Evolutionary conservation across 2,888 invertebrate species (phyloP).

Genomic region (Panorpa germanica): DNA sequence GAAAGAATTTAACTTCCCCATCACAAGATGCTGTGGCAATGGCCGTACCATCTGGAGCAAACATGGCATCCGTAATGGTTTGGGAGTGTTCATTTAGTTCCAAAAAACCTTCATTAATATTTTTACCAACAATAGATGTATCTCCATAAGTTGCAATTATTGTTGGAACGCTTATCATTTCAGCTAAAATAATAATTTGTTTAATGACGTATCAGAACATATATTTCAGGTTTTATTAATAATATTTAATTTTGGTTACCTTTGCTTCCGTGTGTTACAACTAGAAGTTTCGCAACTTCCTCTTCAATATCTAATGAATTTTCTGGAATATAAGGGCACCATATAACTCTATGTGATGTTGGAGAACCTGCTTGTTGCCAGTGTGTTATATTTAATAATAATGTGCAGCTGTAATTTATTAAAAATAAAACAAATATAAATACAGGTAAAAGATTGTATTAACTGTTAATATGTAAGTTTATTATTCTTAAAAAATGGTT

Average conservation of each 20-base stretch:
- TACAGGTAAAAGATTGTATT: too few species aligned
- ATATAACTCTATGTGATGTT: slow-evolving; percentile 55
- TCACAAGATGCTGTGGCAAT: slow-evolving; percentile 78
- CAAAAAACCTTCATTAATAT: slow-evolving; percentile 20
- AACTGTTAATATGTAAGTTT: too few species aligned
- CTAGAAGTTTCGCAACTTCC: slow-evolving; percentile 55
- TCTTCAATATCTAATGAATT: slow-evolving; percentile 34
- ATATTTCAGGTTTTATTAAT: background rate
- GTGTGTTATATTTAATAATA: slow-evolving; percentile 37
- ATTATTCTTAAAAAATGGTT: too few species aligned
- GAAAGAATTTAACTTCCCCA: slow-evolving; percentile 85
- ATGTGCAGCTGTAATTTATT: slow-evolving; percentile 26
- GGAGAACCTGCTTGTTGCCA: slow-evolving; percentile 20
- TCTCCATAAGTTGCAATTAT: background rate
- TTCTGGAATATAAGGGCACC: slow-evolving; percentile 83
- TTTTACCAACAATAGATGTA: slow-evolving; percentile 7
- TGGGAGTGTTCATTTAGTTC: slow-evolving; percentile 30
- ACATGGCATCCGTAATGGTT: slow-evolving; percentile 65
- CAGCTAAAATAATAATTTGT: too few species aligned
- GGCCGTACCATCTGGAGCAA: slow-evolving; percentile 89
- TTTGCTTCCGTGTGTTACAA: slow-evolving; percentile 57
- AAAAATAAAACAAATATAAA: slow-evolving; percentile 4
- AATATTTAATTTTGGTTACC: slow-evolving; percentile 25
- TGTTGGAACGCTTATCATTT: background rate
- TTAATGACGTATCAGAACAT: background rate